Evolutionary conservation across 1,140 invertebrate genomes (phyloP), one percentile per base, ranked within the genome.

Genomic region (Meloidogyne exigua): DNA sequence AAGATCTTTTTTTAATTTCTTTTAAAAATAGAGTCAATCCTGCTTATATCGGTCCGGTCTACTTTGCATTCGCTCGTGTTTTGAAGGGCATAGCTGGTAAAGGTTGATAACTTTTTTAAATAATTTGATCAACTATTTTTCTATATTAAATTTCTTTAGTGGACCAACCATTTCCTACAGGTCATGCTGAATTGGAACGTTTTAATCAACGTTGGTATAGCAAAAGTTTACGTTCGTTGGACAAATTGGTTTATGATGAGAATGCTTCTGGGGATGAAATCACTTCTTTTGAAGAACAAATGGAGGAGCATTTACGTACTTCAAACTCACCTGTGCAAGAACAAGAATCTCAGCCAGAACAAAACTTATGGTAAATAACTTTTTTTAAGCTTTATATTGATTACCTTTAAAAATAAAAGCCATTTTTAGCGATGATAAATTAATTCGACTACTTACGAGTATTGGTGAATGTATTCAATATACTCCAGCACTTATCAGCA

Each of bases 381-480:
- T 39, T 39, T 39, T 39, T 39, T 7, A 9, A 7, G 36, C 0
- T 67, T 75, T 42, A 57, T 21, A 15, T 39, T 18, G n/a, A 75
- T n/a, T 21, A 12, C 18, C 21, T 63, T 23, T 23, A 32, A 25
- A 62, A 75, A 18, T 70, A 21, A 15, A 28, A 3, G 26, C 72
- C 2, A 42, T 79, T 39, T 76, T 25, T 2, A 57, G 66, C 32
- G 32, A 81, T 39, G 76, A 81, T n/a, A 79, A 75, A 62, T 32
- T 80, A 15, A 67, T 77, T 64, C 80, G 80, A 10, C 21, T 80
- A 26, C 76, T 81, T 26, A 67, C 39, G 25, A 68, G 79, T 15
- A 62, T 82, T 10, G 80, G 80, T n/a, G 80, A 81, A 49, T 77
- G 79, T 21, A 36, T 82, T 25, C 80, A 81, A 73, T 81, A 81